phyloP scores from a whole-genome alignment of 2,888 invertebrate genomes.

The Mechanitis mazaeus region DNA sequence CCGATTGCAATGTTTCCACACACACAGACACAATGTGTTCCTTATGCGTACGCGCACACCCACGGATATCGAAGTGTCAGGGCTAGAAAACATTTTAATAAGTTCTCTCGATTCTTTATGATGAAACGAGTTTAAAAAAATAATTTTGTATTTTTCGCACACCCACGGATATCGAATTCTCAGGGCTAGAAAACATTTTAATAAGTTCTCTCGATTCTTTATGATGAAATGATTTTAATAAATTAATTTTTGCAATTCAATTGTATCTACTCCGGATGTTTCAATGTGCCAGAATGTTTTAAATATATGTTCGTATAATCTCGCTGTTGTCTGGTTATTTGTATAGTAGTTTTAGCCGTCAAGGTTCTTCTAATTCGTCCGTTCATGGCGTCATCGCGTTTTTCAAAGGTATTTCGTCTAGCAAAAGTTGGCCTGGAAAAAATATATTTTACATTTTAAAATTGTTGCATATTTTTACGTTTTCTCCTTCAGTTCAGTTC shows the following conservation, averaged over 20 bases:
- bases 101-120: constrained; percentile 9
- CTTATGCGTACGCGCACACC: constrained; percentile 29
- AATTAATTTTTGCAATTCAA: not conserved
- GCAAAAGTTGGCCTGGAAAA: constrained; percentile 1
- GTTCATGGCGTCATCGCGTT: constrained; percentile 20
- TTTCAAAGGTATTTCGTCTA: constrained; percentile 13
- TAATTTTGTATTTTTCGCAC: constrained; percentile 24
- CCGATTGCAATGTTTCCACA: constrained; percentile 32
- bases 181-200: constrained; percentile 56
- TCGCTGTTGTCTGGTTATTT: constrained; percentile 12
- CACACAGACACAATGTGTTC: constrained; percentile 41
- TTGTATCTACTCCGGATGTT: not conserved
- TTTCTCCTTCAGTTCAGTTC: not conserved
- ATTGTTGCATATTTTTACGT: too few relatives aligned
- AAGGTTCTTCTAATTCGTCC: constrained; percentile 21
- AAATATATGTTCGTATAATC: constrained; percentile 14
- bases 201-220: constrained; percentile 25
- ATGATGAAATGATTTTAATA: not conserved
- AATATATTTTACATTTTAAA: too few relatives aligned
- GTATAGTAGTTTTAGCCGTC: constrained; percentile 20
- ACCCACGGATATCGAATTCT: constrained; percentile 49
- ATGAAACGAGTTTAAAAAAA: not conserved
- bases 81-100: constrained; percentile 52
- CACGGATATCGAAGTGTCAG: constrained; percentile 48
- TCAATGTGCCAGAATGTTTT: not conserved